Conservation (phyloP, 2,797 vertebrate genomes). For the Chelonia mydas region DNA sequence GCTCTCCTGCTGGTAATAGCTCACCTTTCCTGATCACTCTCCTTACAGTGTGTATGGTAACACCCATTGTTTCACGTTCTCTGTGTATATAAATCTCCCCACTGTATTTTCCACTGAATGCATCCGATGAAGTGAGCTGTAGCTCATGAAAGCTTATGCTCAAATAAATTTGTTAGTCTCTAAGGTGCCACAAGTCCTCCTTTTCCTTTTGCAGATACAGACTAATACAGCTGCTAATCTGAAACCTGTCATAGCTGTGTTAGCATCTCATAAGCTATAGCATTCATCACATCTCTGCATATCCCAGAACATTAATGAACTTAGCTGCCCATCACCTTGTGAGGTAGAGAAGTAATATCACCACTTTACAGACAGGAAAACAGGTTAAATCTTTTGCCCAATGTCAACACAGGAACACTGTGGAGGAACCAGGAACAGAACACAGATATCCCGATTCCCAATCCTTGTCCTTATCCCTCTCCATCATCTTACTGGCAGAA, state of each 20-base stretch:
- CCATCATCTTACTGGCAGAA: neutral
- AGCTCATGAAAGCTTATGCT: too few species aligned
- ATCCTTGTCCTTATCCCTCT: neutral
- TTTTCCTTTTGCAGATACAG: too few species aligned
- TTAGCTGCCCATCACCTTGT: neutral
- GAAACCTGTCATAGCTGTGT: neutral
- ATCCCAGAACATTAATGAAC: neutral
- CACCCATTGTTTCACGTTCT: too few species aligned
- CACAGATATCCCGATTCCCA: neutral
- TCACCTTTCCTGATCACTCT: too few species aligned
- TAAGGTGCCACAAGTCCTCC: too few species aligned
- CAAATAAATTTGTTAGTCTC: too few species aligned
- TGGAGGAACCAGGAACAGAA: neutral
- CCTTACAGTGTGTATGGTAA: too few species aligned
- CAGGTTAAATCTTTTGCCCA: neutral
- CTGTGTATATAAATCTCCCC: too few species aligned
- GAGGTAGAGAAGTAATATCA: neutral
- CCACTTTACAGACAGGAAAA: neutral
- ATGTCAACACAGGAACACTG: neutral
- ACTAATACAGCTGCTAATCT: too few species aligned
- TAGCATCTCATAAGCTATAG: neutral
- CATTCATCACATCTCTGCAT: neutral
- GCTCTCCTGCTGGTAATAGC: too few species aligned
- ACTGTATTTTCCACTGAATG: too few species aligned
- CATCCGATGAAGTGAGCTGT: too few species aligned